Evolutionary conservation across 2,797 vertebrate species (phyloP).

Genomic region (Anomalospiza imberbis): DNA sequence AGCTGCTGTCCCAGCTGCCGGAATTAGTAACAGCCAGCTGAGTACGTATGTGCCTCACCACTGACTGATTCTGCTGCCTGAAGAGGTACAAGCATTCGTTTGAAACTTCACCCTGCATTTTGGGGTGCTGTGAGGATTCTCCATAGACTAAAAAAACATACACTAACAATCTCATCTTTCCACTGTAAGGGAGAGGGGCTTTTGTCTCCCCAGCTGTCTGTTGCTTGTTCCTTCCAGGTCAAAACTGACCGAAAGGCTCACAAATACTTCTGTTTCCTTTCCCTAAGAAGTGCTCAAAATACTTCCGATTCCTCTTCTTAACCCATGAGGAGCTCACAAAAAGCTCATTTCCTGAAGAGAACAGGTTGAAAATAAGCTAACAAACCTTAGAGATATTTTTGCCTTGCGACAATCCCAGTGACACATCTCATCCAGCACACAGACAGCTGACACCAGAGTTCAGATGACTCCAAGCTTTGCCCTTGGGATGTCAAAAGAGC

Average conservation of each 20-base stretch:
- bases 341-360: neutral
- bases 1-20: neutral
- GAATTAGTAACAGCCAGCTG: neutral
- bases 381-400: constrained; percentile 1
- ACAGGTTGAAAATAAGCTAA: constrained; percentile 10
- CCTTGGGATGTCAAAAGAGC: constrained; percentile 32
- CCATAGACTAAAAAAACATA: neutral
- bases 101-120: neutral
- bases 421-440: neutral
- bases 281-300: neutral
- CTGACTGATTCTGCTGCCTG: neutral
- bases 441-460: neutral
- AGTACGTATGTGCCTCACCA: neutral
- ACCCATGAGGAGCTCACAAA: neutral
- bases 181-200: neutral
- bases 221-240: neutral
- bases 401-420: neutral
- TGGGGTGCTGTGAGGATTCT: neutral
- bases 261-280: neutral
- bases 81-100: neutral
- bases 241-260: neutral
- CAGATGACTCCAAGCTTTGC: constrained; percentile 27
- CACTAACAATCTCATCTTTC: neutral
- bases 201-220: neutral
- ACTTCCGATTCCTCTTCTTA: neutral